Percentiles rank a stretch among this genome's conserved stretches.
These are phyloP conservation scores for Charadrius vociferus DNA, from an alignment of 2,113 vertebrate species.

Conservation along the genomic window DNA sequence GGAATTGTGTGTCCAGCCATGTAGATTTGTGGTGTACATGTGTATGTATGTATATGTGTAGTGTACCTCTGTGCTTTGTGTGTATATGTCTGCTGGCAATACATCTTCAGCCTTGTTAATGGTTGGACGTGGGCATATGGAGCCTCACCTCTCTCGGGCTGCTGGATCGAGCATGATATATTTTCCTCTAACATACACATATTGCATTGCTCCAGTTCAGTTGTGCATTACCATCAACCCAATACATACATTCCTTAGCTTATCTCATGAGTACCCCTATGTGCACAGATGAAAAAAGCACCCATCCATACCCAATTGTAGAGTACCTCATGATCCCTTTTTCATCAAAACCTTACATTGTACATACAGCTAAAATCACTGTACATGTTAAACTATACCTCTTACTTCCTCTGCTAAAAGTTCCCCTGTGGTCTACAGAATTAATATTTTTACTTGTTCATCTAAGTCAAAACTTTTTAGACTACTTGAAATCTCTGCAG, in stretches of 20 bases:
- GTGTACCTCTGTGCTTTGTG: not conserved
- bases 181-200: not conserved
- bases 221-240: not conserved
- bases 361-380: not conserved
- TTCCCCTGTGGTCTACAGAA: not conserved
- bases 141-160: not conserved
- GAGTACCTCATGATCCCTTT: not conserved
- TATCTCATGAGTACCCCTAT: not conserved
- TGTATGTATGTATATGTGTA: not conserved
- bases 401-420: not conserved
- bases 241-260: not conserved
- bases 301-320: not conserved
- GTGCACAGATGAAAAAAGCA: not conserved
- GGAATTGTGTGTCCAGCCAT: not conserved
- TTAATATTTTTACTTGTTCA: not conserved
- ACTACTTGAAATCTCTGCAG: not conserved
- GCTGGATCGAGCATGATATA: not conserved
- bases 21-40: not conserved
- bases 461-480: not conserved
- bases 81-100: not conserved
- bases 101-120: not conserved
- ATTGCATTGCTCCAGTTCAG: not conserved
- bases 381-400: not conserved
- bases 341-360: not conserved
- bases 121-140: not conserved